These are phyloP conservation scores for Triplophysa siluroides DNA, from an alignment of 2,113 vertebrate species.

Conservation along the genomic window DNA sequence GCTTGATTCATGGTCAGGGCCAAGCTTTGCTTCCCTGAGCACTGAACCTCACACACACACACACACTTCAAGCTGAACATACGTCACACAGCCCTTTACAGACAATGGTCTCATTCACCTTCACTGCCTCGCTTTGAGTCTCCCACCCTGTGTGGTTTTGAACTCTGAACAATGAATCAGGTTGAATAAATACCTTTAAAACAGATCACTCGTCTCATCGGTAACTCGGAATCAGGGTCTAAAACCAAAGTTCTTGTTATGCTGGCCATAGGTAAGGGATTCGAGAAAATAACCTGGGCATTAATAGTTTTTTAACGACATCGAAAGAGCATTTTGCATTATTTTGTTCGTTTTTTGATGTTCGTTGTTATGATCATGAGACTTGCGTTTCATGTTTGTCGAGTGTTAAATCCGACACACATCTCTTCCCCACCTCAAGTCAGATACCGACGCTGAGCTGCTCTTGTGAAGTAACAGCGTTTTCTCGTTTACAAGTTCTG, in stretches of 20 bases:
- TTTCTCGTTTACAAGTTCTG: constrained; percentile 25
- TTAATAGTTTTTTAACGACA: too few relatives aligned
- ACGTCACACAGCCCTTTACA: constrained; percentile 25
- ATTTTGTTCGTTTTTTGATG: too few relatives aligned
- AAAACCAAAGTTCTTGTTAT: too few relatives aligned
- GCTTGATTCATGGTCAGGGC: constrained; percentile 54
- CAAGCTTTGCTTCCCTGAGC: constrained; percentile 45
- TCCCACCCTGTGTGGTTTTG: not conserved
- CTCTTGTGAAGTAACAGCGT: constrained; percentile 17
- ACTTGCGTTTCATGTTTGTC: too few relatives aligned
- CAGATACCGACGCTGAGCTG: not conserved
- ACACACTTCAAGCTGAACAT: constrained; percentile 50
- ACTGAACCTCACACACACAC: constrained; percentile 34
- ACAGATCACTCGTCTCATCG: not conserved
- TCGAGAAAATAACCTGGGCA: too few relatives aligned
- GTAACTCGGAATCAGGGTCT: not conserved
- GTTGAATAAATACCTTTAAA: not conserved
- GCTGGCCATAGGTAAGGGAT: too few relatives aligned
- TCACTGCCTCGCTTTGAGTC: constrained; percentile 10
- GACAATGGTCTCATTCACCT: constrained; percentile 38
- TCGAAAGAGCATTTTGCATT: too few relatives aligned
- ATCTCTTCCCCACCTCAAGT: not conserved
- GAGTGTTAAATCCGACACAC: not conserved
- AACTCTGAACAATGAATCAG: constrained; percentile 1
- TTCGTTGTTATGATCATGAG: too few relatives aligned